Conservation (phyloP, 2,797 vertebrate genomes). For the Salarias fasciatus region DNA sequence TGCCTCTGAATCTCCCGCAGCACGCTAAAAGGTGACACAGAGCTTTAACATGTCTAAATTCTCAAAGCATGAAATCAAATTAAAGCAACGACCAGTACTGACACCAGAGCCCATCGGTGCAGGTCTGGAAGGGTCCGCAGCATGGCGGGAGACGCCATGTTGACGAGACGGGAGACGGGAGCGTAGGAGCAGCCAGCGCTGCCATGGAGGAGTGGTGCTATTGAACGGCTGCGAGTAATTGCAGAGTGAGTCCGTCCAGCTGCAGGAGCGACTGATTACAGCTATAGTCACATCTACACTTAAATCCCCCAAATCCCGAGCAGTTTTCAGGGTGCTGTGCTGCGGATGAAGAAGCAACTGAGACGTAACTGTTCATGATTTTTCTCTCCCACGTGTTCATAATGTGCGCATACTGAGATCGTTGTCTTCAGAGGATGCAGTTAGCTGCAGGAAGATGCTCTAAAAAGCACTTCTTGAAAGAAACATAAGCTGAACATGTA, state of each 20-base stretch:
- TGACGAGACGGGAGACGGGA: neutral
- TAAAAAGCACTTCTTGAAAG: too few species aligned
- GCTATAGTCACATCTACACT: conserved; percentile 3
- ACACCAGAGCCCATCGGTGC: neutral
- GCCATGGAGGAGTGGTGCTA: neutral
- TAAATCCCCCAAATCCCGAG: neutral
- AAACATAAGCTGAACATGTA: too few species aligned
- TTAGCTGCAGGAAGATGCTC: too few species aligned
- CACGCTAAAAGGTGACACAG: too few species aligned
- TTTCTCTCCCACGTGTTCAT: too few species aligned
- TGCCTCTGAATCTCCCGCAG: too few species aligned
- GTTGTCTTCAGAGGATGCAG: too few species aligned
- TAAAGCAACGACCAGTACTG: neutral
- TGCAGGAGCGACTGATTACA: conserved; percentile 27
- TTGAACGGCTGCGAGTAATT: conserved; percentile 15
- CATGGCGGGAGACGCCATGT: neutral
- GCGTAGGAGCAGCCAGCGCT: neutral
- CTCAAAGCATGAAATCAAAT: neutral
- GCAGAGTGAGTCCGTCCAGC: conserved; percentile 5
- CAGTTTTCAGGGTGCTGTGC: neutral
- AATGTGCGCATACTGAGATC: too few species aligned
- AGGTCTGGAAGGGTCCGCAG: neutral
- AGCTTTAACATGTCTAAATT: too few species aligned
- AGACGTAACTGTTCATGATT: too few species aligned
- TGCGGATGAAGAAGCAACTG: too few species aligned